These are phyloP conservation scores for Rallus limicola DNA, from an alignment of 2,113 vertebrate genomes.

Conservation along the genomic window DNA sequence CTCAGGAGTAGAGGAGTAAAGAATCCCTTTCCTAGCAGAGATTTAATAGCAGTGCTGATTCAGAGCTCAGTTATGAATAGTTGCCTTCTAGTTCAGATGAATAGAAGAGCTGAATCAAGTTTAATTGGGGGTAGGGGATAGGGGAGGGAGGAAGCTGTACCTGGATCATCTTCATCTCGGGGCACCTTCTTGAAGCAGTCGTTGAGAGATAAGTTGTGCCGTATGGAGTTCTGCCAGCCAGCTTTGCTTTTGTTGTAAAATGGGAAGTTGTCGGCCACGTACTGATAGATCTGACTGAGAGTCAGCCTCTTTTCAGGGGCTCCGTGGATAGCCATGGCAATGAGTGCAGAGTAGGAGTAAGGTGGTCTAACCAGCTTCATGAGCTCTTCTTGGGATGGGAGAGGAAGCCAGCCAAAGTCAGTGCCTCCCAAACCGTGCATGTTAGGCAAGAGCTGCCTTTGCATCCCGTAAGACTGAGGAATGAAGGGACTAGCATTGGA, in stretches of 20 bases:
- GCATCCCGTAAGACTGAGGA: slow-evolving; percentile 92
- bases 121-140: background rate
- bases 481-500: slow-evolving; percentile 85
- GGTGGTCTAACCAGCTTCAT: slow-evolving; percentile 97
- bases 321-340: slow-evolving; percentile 98
- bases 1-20: background rate
- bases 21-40: background rate
- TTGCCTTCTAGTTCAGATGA: background rate
- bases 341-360: slow-evolving; percentile 97
- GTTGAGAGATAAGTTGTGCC: slow-evolving; percentile 92
- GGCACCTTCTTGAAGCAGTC: slow-evolving; percentile 99
- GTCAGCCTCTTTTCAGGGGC: slow-evolving; percentile 93
- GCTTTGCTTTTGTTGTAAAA: slow-evolving; percentile 99
- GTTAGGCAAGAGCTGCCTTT: slow-evolving; percentile 89
- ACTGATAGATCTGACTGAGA: slow-evolving; percentile 98
- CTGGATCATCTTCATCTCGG: slow-evolving; percentile 95
- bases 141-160: slow-evolving; percentile 64
- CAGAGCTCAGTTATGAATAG: background rate
- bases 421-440: slow-evolving; percentile 79
- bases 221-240: slow-evolving; percentile 95
- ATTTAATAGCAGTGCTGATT: background rate
- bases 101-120: background rate
- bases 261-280: slow-evolving; percentile 97
- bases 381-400: slow-evolving; percentile 95
- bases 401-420: slow-evolving; percentile 94